A percentile compares a stretch with the other conserved stretches of the same genome.
Conservation (phyloP, 2,888 invertebrate genomes). For the Hymenopus coronatus region DNA sequence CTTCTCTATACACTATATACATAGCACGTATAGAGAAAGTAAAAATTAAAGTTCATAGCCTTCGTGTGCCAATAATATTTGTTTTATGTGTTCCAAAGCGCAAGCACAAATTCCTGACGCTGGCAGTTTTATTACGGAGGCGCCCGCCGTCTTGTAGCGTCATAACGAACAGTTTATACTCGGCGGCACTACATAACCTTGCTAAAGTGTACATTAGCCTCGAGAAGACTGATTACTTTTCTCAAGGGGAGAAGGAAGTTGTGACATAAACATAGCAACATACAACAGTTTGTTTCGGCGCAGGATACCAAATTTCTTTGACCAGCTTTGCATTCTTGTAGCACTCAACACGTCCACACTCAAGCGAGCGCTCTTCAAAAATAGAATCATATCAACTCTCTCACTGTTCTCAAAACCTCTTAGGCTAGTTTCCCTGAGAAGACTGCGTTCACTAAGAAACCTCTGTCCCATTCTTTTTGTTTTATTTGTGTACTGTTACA, state of each 20-base stretch:
- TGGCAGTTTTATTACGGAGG: background rate
- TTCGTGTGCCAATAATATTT: background rate
- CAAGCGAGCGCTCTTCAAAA: background rate
- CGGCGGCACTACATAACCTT: background rate
- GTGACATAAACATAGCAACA: background rate
- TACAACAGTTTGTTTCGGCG: background rate
- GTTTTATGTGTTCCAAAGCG: background rate
- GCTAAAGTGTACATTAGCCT: background rate
- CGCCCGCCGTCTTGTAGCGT: background rate
- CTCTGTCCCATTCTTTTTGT: too few relatives aligned
- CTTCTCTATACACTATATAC: too few relatives aligned
- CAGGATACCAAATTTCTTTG: background rate
- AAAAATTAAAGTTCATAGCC: background rate
- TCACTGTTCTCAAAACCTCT: background rate
- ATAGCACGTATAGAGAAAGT: too few relatives aligned
- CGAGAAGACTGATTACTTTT: background rate
- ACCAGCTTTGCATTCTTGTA: background rate
- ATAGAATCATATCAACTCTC: background rate
- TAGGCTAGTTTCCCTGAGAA: background rate
- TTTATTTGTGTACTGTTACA: too few relatives aligned
- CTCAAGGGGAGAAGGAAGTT: background rate
- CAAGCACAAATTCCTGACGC: background rate
- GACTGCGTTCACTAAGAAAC: too few relatives aligned
- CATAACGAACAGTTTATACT: background rate
- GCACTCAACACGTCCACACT: background rate